These are phyloP conservation scores for Temnopleurus reevesii DNA, from an alignment of 53 echinoderm and acorn worm genomes.

Conservation along the genomic window DNA sequence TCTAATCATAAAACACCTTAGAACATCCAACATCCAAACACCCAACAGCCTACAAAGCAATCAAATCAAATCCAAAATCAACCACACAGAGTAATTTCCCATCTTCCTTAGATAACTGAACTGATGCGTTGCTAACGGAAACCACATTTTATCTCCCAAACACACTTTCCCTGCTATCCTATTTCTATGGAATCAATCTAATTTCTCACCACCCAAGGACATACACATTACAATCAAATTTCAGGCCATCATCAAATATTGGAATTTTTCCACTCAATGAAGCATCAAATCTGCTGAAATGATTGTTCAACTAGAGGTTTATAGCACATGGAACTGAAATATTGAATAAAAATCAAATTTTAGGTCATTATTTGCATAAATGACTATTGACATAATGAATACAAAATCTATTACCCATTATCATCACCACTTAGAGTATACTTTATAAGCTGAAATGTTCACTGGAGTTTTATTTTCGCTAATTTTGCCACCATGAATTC, in stretches of 20 bases:
- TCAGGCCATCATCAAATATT: neutral
- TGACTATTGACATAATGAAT: too few species aligned
- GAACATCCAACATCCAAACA: too few species aligned
- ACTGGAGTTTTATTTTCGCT: too few species aligned
- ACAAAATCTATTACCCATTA: too few species aligned
- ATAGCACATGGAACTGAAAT: too few species aligned
- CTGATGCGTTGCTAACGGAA: constrained; percentile 13
- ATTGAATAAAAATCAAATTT: too few species aligned
- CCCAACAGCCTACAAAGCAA: too few species aligned
- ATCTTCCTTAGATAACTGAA: constrained; percentile 12
- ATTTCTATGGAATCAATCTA: constrained; percentile 9
- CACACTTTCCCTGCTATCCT: neutral
- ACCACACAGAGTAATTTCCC: neutral
- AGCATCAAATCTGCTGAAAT: neutral
- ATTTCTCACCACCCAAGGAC: constrained; percentile 15
- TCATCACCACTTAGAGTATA: too few species aligned
- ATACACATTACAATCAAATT: constrained; percentile 22
- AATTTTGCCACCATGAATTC: too few species aligned
- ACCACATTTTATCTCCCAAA: constrained; percentile 5
- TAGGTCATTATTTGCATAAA: too few species aligned
- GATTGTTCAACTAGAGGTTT: neutral
- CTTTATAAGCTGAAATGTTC: too few species aligned
- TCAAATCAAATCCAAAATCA: neutral
- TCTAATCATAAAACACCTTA: too few species aligned
- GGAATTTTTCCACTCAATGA: constrained; percentile 19